phyloP scores from a whole-genome alignment of 2,113 vertebrate species.

The Daphoenositta chrysoptera region DNA sequence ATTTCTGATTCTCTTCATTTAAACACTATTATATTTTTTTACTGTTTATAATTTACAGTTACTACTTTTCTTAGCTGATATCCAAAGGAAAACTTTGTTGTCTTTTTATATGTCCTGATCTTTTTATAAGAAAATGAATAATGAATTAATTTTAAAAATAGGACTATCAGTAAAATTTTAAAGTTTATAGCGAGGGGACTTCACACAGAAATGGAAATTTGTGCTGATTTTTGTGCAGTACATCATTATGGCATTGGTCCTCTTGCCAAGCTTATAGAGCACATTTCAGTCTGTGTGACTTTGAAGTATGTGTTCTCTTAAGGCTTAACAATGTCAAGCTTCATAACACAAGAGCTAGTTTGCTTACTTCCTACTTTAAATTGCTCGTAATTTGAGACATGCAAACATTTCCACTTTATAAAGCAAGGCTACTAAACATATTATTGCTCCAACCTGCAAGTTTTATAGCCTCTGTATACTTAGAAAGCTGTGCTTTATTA shows the following conservation, averaged over 20 bases:
- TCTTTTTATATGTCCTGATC: neutral
- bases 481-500: conserved; percentile 77
- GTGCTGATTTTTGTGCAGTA: neutral
- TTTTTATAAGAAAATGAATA: neutral
- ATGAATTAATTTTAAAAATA: neutral
- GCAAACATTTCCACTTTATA: conserved; percentile 83
- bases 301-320: conserved; percentile 73
- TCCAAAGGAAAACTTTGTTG: neutral
- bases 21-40: neutral
- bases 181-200: neutral
- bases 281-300: conserved; percentile 69
- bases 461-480: conserved; percentile 76
- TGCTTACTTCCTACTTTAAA: conserved; percentile 79
- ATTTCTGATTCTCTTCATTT: neutral
- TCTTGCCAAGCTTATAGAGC: conserved; percentile 25
- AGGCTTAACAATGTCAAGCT: conserved; percentile 80
- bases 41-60: neutral
- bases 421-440: conserved; percentile 76
- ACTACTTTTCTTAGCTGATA: neutral
- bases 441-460: conserved; percentile 78
- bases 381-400: conserved; percentile 82
- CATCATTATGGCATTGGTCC: neutral
- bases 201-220: neutral
- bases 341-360: conserved; percentile 77
- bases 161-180: neutral